Base-by-base conservation (phyloP, 1,140 invertebrate genomes). In the Drosophila punjabiensis region DNA sequence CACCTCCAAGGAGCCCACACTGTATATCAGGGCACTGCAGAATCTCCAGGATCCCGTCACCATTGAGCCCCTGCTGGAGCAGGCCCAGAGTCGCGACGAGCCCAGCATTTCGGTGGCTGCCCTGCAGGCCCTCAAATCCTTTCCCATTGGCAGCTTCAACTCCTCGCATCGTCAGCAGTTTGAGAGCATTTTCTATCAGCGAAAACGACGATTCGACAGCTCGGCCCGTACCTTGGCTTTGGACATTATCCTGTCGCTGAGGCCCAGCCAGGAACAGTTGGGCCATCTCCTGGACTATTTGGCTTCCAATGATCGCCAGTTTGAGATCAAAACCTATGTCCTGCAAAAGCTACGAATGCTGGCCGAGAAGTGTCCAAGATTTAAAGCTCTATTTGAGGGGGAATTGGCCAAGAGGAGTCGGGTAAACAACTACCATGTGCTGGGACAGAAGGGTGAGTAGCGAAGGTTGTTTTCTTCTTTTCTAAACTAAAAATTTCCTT, bases 171-270 rank as follows among this genome's bases (percentile, higher is more conserved):
- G 94, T 13, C 92, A 71, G 50, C 87, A 92, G 5, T 95, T 95
- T 4, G 77, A 93, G 20, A 93, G 92, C 55, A 94, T 96, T 16
- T 96, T 96, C 83, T 95, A 95, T 70, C 96, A 97, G 84, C 87
- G 95, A 5, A 93, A 93, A 4, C 94, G 94, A 30, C 94, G 93
- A 73, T 95, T 94, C 56, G 97, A 97, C 84, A 96, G 96, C 16
- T 97, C 96, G 30, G 94, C 95, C 1, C 93, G 97, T 77, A 96
- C 96, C 1, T 73, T 97, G 45, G 96, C 97, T 0, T 87, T 96
- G 11, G 96, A 97, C 82, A 94, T 97, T 11, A 93, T 97, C n/a
- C 92, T 97, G 1, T 94, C 95, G 59, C 93, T 93, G 33, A 93
- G 94, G 9, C 94, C 95, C 3, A 93, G 92, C 14, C 93, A 95